Conservation (phyloP, 2,113 vertebrate species). For the Octodon degus region DNA sequence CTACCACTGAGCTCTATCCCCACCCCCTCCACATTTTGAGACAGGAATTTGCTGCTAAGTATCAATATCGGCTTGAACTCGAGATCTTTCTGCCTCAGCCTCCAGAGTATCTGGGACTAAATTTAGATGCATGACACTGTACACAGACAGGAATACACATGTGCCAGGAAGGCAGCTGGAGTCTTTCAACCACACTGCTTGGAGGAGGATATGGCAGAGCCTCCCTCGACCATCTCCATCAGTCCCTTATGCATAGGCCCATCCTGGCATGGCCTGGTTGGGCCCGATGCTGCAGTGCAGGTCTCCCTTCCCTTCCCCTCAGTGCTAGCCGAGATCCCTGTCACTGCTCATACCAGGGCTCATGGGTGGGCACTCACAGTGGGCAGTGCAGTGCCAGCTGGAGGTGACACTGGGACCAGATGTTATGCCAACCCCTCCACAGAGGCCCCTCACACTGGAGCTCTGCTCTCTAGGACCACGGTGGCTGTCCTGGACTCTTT, state of each 20-base stretch:
- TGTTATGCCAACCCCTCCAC: neutral
- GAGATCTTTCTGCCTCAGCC: neutral
- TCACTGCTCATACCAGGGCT: slow-evolving; percentile 29
- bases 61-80: neutral
- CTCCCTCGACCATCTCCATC: neutral
- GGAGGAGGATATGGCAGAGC: neutral
- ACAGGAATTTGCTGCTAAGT: neutral
- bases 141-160: fast-evolving
- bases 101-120: neutral
- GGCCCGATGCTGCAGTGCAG: neutral
- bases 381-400: neutral
- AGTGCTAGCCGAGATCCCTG: neutral
- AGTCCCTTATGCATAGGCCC: neutral
- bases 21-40: neutral
- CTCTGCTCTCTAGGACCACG: neutral
- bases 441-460: neutral
- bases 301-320: neutral
- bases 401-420: neutral
- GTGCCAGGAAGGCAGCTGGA: neutral
- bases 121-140: neutral
- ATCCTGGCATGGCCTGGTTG: neutral
- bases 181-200: neutral
- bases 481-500: neutral
- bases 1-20: neutral
- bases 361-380: slow-evolving; percentile 31